These are phyloP conservation scores for Malthinus flaveolus DNA, from an alignment of 2,888 invertebrate species.

Conservation along the genomic window DNA sequence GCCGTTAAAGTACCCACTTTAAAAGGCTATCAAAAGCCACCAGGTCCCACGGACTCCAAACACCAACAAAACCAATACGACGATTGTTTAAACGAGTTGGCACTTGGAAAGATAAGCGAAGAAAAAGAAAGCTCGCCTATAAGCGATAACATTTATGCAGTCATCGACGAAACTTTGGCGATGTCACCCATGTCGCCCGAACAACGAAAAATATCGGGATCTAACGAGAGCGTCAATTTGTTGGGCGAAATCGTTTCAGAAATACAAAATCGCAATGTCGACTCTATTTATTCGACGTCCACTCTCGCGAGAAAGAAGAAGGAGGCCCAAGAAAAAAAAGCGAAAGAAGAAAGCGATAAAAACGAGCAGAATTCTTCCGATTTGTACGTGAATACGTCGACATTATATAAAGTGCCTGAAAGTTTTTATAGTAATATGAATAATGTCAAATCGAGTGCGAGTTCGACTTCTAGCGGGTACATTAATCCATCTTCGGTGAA, in stretches of 20 bases:
- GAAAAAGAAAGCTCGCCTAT: constrained; percentile 60
- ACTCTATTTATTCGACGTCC: constrained; percentile 83
- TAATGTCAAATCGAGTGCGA: constrained; percentile 61
- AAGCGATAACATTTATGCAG: constrained; percentile 81
- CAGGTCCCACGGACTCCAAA: constrained; percentile 44
- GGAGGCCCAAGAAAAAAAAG: constrained; percentile 52
- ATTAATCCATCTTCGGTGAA: constrained; percentile 73
- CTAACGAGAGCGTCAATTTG: constrained; percentile 74
- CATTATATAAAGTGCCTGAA: constrained; percentile 61
- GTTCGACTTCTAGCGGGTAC: constrained; percentile 72
- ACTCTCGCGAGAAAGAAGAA: constrained; percentile 68
- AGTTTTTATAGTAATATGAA: constrained; percentile 68
- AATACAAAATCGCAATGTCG: constrained; percentile 83
- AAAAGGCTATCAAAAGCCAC: constrained; percentile 62
- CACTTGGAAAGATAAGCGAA: constrained; percentile 65
- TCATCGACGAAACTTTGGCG: constrained; percentile 77
- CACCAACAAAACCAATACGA: constrained; percentile 67
- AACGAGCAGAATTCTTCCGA: constrained; percentile 48
- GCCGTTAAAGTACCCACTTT: constrained; percentile 53
- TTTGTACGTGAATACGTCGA: constrained; percentile 65
- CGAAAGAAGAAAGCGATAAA: constrained; percentile 45
- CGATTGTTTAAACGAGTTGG: constrained; percentile 73
- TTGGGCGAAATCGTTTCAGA: constrained; percentile 86
- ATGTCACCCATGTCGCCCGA: constrained; percentile 47
- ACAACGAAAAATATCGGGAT: constrained; percentile 59